Evolutionary conservation across 2,888 invertebrate species (phyloP).

Genomic region (Synergus itoensis): DNA sequence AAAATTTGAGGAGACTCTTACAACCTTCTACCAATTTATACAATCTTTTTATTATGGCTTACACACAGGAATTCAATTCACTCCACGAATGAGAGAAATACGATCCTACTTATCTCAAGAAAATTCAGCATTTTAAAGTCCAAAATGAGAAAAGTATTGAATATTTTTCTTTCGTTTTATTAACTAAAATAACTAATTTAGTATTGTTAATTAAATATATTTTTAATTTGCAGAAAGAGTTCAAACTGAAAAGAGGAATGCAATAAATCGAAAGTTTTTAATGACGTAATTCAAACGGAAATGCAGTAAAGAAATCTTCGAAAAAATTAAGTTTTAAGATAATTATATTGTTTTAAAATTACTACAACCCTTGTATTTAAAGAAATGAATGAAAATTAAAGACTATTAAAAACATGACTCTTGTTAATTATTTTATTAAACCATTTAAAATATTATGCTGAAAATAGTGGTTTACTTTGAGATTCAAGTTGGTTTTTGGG

Average conservation of each 20-base stretch:
- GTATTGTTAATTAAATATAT: neutral
- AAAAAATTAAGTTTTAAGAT: neutral
- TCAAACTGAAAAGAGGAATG: neutral
- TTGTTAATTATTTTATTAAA: neutral
- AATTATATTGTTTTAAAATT: neutral
- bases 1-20: slow-evolving; percentile 43
- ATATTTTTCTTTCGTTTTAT: neutral
- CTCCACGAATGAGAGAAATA: slow-evolving; percentile 53
- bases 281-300: no score
- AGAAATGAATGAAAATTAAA: neutral
- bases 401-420: neutral
- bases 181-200: neutral
- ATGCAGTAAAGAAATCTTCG: no score
- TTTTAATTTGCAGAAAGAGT: neutral
- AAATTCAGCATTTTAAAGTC: slow-evolving; percentile 11
- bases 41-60: slow-evolving; percentile 51
- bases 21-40: slow-evolving; percentile 49
- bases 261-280: no score
- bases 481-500: neutral
- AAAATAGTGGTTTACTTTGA: neutral
- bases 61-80: slow-evolving; percentile 39
- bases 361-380: neutral
- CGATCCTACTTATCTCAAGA: slow-evolving; percentile 48
- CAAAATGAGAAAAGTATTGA: neutral
- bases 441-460: neutral